phyloP scores from a whole-genome alignment of 2,113 vertebrate genomes.

The Pachypanchax playfairii region DNA sequence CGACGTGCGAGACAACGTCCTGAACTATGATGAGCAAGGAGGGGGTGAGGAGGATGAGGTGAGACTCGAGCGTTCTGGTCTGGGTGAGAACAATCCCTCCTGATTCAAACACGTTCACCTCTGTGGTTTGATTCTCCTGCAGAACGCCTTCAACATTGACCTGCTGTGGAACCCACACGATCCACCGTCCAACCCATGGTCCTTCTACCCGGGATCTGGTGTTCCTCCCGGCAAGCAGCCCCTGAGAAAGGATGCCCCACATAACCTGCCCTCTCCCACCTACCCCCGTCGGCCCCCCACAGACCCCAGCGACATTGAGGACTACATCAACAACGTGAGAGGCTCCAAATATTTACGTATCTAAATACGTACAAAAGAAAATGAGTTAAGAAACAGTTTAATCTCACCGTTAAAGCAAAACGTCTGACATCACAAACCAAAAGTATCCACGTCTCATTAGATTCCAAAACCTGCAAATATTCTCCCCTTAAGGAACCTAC shows the following conservation, averaged over 20 bases:
- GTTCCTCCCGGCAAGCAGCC: slow-evolving; percentile 79
- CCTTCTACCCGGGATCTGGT: slow-evolving; percentile 49
- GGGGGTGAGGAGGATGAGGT: slow-evolving; percentile 98
- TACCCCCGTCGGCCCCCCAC: slow-evolving; percentile 76
- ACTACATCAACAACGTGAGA: slow-evolving; percentile 90
- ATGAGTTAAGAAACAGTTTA: neutral
- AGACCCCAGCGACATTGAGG: slow-evolving; percentile 87
- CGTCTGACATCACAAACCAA: too few species aligned
- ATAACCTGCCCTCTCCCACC: slow-evolving; percentile 74
- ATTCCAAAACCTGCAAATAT: too few species aligned
- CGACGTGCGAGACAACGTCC: slow-evolving; percentile 92
- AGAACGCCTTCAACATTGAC: slow-evolving; percentile 93
- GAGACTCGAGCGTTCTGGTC: slow-evolving; percentile 16
- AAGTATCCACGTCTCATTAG: too few species aligned
- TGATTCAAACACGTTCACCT: neutral
- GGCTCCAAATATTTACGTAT: neutral
- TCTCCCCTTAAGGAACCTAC: too few species aligned
- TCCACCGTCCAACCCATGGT: slow-evolving; percentile 36
- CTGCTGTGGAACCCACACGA: slow-evolving; percentile 87
- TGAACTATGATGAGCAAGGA: slow-evolving; percentile 95
- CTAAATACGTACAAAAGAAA: neutral
- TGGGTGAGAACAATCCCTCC: neutral
- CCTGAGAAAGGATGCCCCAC: slow-evolving; percentile 83
- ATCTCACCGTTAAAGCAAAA: too few species aligned
- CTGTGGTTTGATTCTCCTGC: neutral